Base-by-base conservation (phyloP, 2,888 invertebrate genomes). In the Ecliptopera silaceata region DNA sequence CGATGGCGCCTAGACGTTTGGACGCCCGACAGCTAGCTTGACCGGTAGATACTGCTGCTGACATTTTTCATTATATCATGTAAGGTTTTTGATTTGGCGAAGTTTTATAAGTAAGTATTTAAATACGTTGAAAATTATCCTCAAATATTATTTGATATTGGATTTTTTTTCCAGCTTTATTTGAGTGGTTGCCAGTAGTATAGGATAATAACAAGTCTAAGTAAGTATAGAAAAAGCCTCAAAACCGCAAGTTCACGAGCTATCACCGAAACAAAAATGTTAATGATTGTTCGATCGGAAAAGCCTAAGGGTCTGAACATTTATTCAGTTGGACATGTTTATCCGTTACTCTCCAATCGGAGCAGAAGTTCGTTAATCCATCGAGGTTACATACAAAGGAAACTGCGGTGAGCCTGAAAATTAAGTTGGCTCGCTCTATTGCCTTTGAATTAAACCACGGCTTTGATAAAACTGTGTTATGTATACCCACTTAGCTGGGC, bases 361-460 rank as follows among this genome's bases (percentile, higher is more conserved):
- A 56, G 59, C 78, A 79, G 74, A 86, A 86, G 80, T 86, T 87
- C 72, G 83, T 86, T 86, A 84, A 84, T 82, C 79, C 77, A 71
- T 65, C 74, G 79, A 80, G 80, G 81, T 79, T 81, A 77, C 81
- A 80, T 83, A 86, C 87, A 88, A 88, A 88, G 88, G 86, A 83
- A 82, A 70, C 84, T 83, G 86, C 86, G 83, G 84, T 80, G 84
- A 87, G 81, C 85, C 84, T 84, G 87, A 88, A 88, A 89, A 90
- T 89, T 86, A 88, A 86, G 86, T 87, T 85, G 82, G 77, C 74
- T 71, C 83, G 87, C 84, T 86, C 86, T 85, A 87, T 87, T 88
- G 88, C 88, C 81, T 84, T 80, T 79, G 81, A 85, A 88, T 88
- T 84, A 86, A 86, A 80, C 81, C 79, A 75, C 73, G 69, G 75